phyloP scores from a whole-genome alignment of 2,888 invertebrate genomes.

The Deladenus siricidicola region DNA sequence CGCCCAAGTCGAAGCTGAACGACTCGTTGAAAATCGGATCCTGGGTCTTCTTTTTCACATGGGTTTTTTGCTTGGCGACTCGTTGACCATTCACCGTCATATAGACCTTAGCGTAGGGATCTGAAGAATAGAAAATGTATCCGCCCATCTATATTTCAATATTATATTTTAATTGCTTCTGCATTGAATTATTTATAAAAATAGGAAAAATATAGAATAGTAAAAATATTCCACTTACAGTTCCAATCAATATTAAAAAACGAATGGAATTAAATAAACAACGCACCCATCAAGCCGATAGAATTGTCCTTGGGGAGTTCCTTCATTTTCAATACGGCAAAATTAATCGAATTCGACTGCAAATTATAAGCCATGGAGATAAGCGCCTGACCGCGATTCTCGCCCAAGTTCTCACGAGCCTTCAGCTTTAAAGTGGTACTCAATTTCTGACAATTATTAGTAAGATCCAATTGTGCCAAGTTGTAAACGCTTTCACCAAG shows the following conservation, averaged over 20 bases:
- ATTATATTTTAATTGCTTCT: too few species aligned
- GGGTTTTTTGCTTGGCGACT: constrained; percentile 96
- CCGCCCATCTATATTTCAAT: too few species aligned
- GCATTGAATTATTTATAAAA: too few species aligned
- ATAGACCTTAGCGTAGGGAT: constrained; percentile 96
- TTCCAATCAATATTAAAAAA: too few species aligned
- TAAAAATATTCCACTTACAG: too few species aligned
- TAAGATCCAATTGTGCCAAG: constrained; percentile 29
- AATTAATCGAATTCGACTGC: constrained; percentile 85
- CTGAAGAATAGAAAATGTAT: too few species aligned
- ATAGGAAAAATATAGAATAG: too few species aligned
- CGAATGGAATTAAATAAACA: not conserved
- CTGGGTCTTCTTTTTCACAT: constrained; percentile 91
- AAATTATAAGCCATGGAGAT: constrained; percentile 97
- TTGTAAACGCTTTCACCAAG: constrained; percentile 72
- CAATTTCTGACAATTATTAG: constrained; percentile 15
- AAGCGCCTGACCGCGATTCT: constrained; percentile 82
- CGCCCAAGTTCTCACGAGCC: constrained; percentile 34
- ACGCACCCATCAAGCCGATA: constrained; percentile 33
- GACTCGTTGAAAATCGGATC: constrained; percentile 99
- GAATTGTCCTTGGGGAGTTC: constrained; percentile 92
- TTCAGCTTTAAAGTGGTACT: constrained; percentile 36
- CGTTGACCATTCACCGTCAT: constrained; percentile 91
- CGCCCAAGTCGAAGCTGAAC: constrained; percentile 61
- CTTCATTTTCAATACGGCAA: constrained; percentile 89